phyloP scores from a whole-genome alignment of 1,140 invertebrate genomes.

The Acromyrmex heyeri region DNA sequence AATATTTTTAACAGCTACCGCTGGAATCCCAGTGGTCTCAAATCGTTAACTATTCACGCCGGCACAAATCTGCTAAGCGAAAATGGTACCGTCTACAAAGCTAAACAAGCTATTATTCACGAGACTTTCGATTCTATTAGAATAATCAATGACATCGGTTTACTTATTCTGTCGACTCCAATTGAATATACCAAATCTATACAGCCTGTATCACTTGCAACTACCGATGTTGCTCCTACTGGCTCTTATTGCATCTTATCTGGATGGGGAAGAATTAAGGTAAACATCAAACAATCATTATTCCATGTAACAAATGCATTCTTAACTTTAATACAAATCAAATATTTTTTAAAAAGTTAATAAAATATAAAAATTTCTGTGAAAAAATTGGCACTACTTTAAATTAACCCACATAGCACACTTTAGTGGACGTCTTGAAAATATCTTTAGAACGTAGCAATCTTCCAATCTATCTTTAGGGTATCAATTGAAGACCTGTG shows the following conservation, averaged over 20 bases:
- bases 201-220: constrained; percentile 71
- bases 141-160: constrained; percentile 86
- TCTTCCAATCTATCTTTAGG: too few species aligned
- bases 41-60: constrained; percentile 64
- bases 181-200: constrained; percentile 80
- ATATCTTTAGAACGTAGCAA: too few species aligned
- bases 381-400: background rate
- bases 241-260: constrained; percentile 76
- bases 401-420: too few species aligned
- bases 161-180: constrained; percentile 82
- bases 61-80: constrained; percentile 77
- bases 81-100: constrained; percentile 75
- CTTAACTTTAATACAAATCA: background rate
- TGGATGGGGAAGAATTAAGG: constrained; percentile 86
- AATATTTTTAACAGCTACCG: background rate
- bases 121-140: constrained; percentile 70
- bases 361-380: background rate
- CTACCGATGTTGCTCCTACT: constrained; percentile 46
- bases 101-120: constrained; percentile 80
- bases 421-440: too few species aligned
- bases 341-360: background rate
- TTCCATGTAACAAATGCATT: background rate
- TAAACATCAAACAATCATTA: constrained; percentile 62
- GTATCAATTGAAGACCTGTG: too few species aligned
- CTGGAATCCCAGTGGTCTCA: background rate